phyloP scores from a whole-genome alignment of 2,797 vertebrate genomes.

The Sebastes oblongus region DNA sequence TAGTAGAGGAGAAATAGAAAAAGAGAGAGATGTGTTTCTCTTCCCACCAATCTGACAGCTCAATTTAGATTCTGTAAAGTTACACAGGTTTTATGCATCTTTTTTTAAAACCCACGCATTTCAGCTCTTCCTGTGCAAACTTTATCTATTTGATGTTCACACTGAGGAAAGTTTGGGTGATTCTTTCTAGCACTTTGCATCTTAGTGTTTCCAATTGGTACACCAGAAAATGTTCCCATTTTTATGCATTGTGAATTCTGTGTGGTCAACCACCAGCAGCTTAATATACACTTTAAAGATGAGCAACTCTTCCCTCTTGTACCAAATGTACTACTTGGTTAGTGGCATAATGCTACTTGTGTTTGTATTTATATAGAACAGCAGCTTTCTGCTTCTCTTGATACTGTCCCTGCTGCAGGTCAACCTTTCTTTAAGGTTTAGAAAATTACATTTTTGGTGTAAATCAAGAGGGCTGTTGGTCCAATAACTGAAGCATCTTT shows the following conservation, averaged over 20 bases:
- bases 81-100: constrained; percentile 54
- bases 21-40: constrained; percentile 20
- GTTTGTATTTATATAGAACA: background rate
- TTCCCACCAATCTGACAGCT: constrained; percentile 46
- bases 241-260: background rate
- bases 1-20: constrained; percentile 9
- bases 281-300: background rate
- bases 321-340: background rate
- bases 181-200: background rate
- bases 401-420: background rate
- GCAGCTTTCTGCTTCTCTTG: background rate
- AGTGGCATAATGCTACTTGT: background rate
- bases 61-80: constrained; percentile 50
- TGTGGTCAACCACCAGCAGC: background rate
- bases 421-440: background rate
- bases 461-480: background rate
- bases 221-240: background rate
- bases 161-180: constrained; percentile 20
- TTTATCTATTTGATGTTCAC: constrained; percentile 23
- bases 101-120: constrained; percentile 55
- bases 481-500: background rate
- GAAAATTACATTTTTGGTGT: background rate
- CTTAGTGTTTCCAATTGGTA: background rate
- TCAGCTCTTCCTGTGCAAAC: constrained; percentile 18
- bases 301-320: background rate